These are phyloP conservation scores for Scartelaos histophorus DNA, from an alignment of 2,113 vertebrate genomes.

Conservation along the genomic window DNA sequence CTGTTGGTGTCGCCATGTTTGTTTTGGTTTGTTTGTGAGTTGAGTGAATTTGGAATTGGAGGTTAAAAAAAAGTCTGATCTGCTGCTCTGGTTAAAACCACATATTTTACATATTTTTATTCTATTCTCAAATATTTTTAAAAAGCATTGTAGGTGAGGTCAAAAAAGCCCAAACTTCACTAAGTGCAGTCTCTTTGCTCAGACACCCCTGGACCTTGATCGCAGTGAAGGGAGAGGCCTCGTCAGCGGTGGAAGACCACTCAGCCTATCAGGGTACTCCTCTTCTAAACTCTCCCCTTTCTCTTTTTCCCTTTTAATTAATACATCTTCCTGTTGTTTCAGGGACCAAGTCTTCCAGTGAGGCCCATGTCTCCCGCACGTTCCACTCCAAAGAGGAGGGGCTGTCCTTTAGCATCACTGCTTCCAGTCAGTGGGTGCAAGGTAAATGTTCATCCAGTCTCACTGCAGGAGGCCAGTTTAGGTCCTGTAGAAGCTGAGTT, in stretches of 20 bases:
- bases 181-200: conserved; percentile 30
- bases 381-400: conserved; percentile 83
- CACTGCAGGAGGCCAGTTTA: neutral
- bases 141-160: too few species aligned
- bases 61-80: too few species aligned
- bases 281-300: neutral
- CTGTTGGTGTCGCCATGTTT: too few species aligned
- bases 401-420: conserved; percentile 85
- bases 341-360: conserved; percentile 87
- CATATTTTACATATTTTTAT: too few species aligned
- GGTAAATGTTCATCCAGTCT: conserved; percentile 72
- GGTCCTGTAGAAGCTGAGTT: neutral
- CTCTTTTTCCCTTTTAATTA: neutral
- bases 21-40: too few species aligned
- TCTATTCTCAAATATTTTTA: too few species aligned
- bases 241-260: conserved; percentile 87
- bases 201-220: conserved; percentile 96
- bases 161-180: neutral
- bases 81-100: too few species aligned
- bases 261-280: conserved; percentile 87
- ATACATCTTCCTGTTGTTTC: neutral
- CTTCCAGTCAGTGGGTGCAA: conserved; percentile 92
- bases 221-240: conserved; percentile 84
- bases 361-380: conserved; percentile 81
- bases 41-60: too few species aligned